Evolutionary conservation across 2,888 invertebrate genomes (phyloP).

Genomic region (Chorisops tibialis): DNA sequence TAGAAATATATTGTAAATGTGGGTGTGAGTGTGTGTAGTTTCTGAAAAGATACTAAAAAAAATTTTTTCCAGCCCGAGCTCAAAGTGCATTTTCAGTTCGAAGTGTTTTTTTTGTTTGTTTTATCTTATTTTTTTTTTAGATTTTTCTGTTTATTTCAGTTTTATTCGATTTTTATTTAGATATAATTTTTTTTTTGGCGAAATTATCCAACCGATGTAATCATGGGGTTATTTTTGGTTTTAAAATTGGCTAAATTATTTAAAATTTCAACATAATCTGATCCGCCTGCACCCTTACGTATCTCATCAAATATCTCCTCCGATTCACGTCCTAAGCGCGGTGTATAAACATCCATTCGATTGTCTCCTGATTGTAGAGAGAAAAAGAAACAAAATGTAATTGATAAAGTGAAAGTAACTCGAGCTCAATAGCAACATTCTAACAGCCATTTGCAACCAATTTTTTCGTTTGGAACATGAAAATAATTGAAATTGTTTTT

Average conservation of each 20-base stretch:
- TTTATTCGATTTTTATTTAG: background rate
- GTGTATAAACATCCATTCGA: conserved; percentile 35
- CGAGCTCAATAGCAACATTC: too few species aligned
- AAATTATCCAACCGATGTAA: background rate
- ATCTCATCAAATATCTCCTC: conserved; percentile 40
- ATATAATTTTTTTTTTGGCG: background rate
- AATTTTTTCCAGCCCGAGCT: conserved; percentile 23
- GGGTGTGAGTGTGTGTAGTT: too few species aligned
- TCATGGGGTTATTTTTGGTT: background rate
- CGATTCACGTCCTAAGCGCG: conserved; percentile 45
- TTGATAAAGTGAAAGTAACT: background rate
- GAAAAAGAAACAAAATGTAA: too few species aligned
- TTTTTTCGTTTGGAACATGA: too few species aligned
- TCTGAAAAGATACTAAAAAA: background rate
- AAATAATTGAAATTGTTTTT: too few species aligned
- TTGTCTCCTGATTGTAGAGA: background rate
- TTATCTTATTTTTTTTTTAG: background rate
- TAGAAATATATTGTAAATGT: too few species aligned
- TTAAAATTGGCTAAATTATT: conserved; percentile 12
- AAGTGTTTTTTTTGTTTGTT: background rate
- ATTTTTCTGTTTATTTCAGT: background rate
- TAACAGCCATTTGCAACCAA: too few species aligned
- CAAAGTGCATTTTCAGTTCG: conserved; percentile 18
- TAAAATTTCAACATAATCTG: conserved; percentile 25
- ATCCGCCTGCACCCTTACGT: background rate